Base-by-base conservation (phyloP, 2,888 invertebrate genomes). In the Callyntrura sp. region DNA sequence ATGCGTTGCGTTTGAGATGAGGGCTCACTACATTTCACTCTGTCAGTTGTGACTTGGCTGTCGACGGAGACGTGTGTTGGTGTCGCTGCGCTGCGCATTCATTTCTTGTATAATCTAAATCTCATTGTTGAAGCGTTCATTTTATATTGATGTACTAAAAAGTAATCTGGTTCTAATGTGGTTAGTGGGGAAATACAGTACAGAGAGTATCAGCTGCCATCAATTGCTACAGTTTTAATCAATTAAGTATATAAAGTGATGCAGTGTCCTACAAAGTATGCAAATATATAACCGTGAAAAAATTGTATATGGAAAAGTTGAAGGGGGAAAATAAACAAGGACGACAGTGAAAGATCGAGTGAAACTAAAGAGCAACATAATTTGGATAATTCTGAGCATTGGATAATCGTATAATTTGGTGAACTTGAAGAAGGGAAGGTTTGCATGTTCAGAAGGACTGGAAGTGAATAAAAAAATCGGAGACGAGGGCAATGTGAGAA, bases 21-120 rank as follows among this genome's bases (percentile, higher is more conserved):
- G 45, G 57, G 28, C 62, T 48, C 62, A 62, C 23, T 82, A 8
- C 60, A 76, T 76, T 85, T 86, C 57, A 79, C 57, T 55, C 86
- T 79, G 78, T 87, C 88, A 90, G 90, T 90, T 88, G 84, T 85
- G 81, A 81, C 85, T 90, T 86, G 88, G 23, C 84, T 90, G 90
- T 90, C 87, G 90, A 84, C 55, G 62, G 85, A 88, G 84, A 84
- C 81, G 84, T 73, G 43, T 82, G 85, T 81, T 79, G 45, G 76
- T 83, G 90, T 28, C 60, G 88, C 65, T 87, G 51, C 51, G 83
- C 43, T 81, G 85, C 51, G 57, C 25, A 6, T 65, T 85, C n/a
- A n/a, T n/a, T 35, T 78, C 5, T 57, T 65, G 76, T 1, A 12
- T 20, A 35, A 43, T 70, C 17, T 35, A 35, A 14, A 60, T 57